Conservation (phyloP, 2,888 invertebrate genomes). For the Synergus japonicus region DNA sequence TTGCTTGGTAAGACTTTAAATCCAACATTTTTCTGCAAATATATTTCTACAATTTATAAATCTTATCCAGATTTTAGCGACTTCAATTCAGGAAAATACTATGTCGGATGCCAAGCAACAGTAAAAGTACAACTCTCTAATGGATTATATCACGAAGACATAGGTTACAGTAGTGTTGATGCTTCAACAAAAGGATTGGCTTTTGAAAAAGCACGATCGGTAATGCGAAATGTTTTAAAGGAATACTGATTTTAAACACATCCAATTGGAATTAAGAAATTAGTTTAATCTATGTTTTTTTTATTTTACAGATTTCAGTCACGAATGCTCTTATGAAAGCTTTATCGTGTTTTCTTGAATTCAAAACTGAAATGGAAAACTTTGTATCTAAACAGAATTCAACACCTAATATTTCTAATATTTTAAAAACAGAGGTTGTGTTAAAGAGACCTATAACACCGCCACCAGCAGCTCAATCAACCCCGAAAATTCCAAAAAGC, state of each 20-base stretch:
- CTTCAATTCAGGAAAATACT: constrained; percentile 50
- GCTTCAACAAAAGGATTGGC: constrained; percentile 54
- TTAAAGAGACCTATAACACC: background rate
- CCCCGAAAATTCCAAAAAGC: background rate
- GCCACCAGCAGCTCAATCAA: constrained; percentile 15
- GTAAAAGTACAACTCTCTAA: constrained; percentile 53
- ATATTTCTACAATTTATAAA: constrained; percentile 1
- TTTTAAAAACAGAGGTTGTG: background rate
- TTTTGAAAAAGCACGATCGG: constrained; percentile 54
- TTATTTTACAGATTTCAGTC: constrained; percentile 50
- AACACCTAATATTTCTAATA: background rate
- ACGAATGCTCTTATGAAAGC: constrained; percentile 51
- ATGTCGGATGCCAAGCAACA: constrained; percentile 54
- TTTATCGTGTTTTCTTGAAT: constrained; percentile 50
- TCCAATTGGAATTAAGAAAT: constrained; percentile 5
- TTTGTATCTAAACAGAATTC: background rate
- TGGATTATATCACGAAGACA: constrained; percentile 56
- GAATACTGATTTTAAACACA: background rate
- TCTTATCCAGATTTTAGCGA: constrained; percentile 54
- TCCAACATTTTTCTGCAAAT: background rate
- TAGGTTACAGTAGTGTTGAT: constrained; percentile 50
- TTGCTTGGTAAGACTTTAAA: no score
- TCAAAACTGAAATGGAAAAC: constrained; percentile 42
- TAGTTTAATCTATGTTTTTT: background rate
- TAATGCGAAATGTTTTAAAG: constrained; percentile 29